A percentile compares a stretch with the other conserved stretches of the same genome.
These are phyloP conservation scores for Elephantulus edwardii DNA, from an alignment of 2,113 vertebrate genomes.

Conservation along the genomic window DNA sequence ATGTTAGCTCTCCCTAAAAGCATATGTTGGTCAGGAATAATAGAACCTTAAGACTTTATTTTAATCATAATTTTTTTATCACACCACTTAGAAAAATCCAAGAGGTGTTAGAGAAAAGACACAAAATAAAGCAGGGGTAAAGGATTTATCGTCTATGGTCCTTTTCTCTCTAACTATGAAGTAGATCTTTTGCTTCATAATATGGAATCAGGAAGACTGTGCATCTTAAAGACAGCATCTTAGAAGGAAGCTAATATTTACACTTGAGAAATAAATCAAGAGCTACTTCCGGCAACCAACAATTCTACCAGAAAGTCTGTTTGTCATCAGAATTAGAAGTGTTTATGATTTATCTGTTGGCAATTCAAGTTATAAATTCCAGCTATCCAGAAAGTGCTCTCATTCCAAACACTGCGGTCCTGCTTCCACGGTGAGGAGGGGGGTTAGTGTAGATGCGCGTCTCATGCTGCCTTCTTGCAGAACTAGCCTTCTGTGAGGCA, in stretches of 20 bases:
- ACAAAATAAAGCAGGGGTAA: neutral
- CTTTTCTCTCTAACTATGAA: neutral
- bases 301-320: rapidly evolving
- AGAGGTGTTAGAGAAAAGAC: neutral
- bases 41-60: neutral
- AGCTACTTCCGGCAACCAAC: neutral
- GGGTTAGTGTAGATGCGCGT: neutral
- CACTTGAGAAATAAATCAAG: neutral
- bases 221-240: rapidly evolving
- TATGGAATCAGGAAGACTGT: rapidly evolving
- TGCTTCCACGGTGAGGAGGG: neutral
- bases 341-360: neutral
- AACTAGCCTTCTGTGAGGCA: neutral
- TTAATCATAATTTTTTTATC: neutral
- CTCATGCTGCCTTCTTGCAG: no score
- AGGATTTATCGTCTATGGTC: neutral
- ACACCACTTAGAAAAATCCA: neutral
- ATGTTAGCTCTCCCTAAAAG: neutral
- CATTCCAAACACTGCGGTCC: neutral
- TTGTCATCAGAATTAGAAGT: rapidly evolving
- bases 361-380: neutral
- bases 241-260: no score
- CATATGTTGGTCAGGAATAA: neutral
- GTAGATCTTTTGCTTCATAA: rapidly evolving
- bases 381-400: neutral